Evolutionary conservation across 2,797 vertebrate genomes (phyloP), one percentile per base, ranked within the genome.

Genomic region (Sebastes ruberrimus): DNA sequence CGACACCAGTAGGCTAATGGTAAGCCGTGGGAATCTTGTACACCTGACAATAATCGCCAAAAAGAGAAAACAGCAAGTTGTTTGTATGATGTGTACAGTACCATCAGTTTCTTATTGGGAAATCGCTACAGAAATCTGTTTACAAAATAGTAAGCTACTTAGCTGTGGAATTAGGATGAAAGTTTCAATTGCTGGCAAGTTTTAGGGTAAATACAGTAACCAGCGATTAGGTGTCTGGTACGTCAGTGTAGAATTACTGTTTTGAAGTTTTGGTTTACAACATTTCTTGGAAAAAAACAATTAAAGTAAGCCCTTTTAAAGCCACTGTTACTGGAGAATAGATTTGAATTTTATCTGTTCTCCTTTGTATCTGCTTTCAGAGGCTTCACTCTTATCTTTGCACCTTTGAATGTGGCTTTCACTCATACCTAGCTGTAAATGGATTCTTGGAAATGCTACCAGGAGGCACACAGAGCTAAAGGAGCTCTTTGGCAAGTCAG

Each of bases 121-220:
- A 59, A 86, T 78, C 55, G 20, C 66, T 52, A 20, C 65, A 73
- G 42, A 76, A 71, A 84, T 66, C 49, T 89, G 90, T 93, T 93
- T 90, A 84, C 84, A 88, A 88, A 94, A 93, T 53, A 90, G 25
- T 42, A 59, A 76, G 56, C 78, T 73, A 62, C 80, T 88, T 82
- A 73, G 10, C 72, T 27, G 57, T 68, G 60, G 82, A 82, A 80
- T 91, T 85, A 82, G 75, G 65, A 86, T 74, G 61, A 84, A 84
- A 82, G 27, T 70, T 72, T 78, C 63, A 82, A 70, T 82, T 70
- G 61, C 63, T 84, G 49, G 63, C 20, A 79, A 76, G 79, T 92
- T 93, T 91, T 56, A 74, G 67, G 61, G 67, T 85, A 94, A 90
- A 92, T 88, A 90, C 76, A n/a, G 42, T 30, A 92, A 90, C 87